Evolutionary conservation across 2,888 invertebrate genomes (phyloP), one percentile per base, ranked within the genome.

Genomic region (Yponomeuta cagnagella): DNA sequence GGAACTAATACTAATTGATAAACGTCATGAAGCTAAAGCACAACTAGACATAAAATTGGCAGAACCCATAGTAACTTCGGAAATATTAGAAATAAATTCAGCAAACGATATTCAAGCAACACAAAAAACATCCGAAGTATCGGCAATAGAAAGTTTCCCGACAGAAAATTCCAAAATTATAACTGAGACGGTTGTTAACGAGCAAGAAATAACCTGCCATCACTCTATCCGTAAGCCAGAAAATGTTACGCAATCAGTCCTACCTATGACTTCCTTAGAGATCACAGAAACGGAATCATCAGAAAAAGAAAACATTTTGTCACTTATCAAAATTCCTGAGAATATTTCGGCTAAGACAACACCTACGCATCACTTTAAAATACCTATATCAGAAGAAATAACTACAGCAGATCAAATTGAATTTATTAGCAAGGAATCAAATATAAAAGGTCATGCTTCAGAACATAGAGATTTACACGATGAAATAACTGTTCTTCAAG

Each of bases 131-230:
- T 70, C 70, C 2, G 78, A 80, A 70, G 88, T 86, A 75, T 78
- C 76, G 48, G 91, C 90, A 65, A 84, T 78, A 9, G 79, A 93
- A 72, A 86, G 89, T 48, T 77, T 95, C 33, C 91, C 95, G 78
- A 94, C 95, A 8, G 88, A 93, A 33, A 94, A 93, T 81, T 95
- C 95, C 1, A 95, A 94, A 80, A 92, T 94, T 77, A 82, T 96
- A 52, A 93, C 93, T 10, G 90, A 93, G 76, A 93, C 94, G 3
- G 77, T 93, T 31, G 80, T 93, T 23, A 95, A 95, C 74, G 96
- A 97, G 77, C 94, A 94, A 76, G 96, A 96, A 86, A 84, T 74
- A n/a, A 70, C 74, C 2, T 79, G 81, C 73, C 78, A 83, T 48
- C 90, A 83, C 78, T 69, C 70, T 23, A 76, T 76, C 23, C 82